Conservation (phyloP, 2,797 vertebrate genomes). For the Threskiornis aethiopicus region DNA sequence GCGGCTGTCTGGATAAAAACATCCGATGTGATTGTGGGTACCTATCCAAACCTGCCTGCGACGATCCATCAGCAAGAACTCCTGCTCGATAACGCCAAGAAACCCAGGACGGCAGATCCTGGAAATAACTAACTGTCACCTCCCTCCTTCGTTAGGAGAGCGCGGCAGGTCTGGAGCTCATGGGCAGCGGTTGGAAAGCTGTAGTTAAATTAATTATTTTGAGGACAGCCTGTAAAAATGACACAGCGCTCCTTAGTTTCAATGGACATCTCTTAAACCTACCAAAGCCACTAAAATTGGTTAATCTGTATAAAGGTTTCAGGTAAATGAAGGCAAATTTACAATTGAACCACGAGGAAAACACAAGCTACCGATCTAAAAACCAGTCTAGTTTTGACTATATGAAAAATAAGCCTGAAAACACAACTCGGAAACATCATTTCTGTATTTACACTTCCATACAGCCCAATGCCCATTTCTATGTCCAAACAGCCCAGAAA, state of each 20-base stretch:
- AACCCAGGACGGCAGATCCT: neutral
- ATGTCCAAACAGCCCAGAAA: neutral
- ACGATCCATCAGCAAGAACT: neutral
- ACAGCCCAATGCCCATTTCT: no score
- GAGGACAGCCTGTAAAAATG: neutral
- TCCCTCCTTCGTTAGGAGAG: neutral
- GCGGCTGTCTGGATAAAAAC: neutral
- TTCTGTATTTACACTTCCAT: neutral
- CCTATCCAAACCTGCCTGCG: neutral
- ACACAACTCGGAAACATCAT: accelerated
- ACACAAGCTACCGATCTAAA: neutral
- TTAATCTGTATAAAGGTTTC: accelerated
- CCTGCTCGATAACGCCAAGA: accelerated
- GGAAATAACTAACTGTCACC: neutral
- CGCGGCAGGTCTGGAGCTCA: neutral
- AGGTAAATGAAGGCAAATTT: neutral
- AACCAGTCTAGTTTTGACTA: neutral
- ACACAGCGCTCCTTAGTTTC: neutral
- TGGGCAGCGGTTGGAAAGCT: neutral
- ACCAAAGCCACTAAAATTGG: neutral
- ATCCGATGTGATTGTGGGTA: accelerated
- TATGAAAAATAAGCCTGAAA: neutral
- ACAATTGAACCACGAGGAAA: accelerated
- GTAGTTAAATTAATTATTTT: neutral
- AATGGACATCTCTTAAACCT: neutral